Percentiles rank a stretch among this genome's conserved stretches.
Evolutionary conservation across 2,113 vertebrate genomes (phyloP).

Genomic region (Regulus satrapa): DNA sequence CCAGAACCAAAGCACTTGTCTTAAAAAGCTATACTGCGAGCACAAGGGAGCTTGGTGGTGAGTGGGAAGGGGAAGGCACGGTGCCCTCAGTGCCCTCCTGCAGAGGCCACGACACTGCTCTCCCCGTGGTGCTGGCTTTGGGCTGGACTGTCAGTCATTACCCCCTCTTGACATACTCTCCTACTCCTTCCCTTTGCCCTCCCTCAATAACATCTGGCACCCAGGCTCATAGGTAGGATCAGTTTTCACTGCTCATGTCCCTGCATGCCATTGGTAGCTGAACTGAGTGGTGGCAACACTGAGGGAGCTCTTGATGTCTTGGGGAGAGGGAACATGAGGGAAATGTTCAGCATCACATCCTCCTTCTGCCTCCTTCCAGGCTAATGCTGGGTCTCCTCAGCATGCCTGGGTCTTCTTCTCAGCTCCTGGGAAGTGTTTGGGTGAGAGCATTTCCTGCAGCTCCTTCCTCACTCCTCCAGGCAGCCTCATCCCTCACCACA

Average conservation of each 20-base stretch:
- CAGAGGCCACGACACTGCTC: not conserved
- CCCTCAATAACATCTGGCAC: not conserved
- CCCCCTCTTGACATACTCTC: not conserved
- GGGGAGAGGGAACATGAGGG: not conserved
- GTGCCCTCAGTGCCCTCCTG: not conserved
- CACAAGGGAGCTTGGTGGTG: not conserved
- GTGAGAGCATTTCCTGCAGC: not conserved
- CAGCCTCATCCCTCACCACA: conserved; percentile 81
- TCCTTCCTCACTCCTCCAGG: not conserved
- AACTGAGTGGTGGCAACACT: not conserved
- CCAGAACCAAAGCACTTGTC: not conserved
- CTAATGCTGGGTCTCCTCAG: not conserved
- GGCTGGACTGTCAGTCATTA: not conserved
- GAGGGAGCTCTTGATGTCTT: not conserved
- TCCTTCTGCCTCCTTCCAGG: not conserved
- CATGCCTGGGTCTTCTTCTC: not conserved
- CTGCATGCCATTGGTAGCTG: not conserved
- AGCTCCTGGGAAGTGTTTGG: not conserved
- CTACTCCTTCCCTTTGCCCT: not conserved
- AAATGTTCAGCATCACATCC: not conserved
- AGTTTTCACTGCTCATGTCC: not conserved
- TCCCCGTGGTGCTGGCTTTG: not conserved
- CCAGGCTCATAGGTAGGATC: not conserved
- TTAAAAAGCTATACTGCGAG: not conserved
- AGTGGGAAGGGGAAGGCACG: not conserved